phyloP scores from a whole-genome alignment of 1,140 invertebrate genomes.

The Oppia nitens region DNA sequence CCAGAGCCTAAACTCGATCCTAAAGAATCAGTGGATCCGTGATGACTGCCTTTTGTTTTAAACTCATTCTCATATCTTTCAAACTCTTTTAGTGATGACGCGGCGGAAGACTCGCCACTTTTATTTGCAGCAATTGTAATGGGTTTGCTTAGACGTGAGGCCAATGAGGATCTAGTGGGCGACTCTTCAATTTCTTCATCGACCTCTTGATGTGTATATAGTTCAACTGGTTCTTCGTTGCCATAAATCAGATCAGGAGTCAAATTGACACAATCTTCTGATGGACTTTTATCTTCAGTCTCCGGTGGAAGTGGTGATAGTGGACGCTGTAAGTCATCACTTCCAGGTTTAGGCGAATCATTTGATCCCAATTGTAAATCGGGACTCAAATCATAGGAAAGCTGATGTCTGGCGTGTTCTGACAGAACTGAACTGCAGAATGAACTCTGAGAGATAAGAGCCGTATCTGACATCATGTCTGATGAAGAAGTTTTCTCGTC shows the following conservation, averaged over 20 bases:
- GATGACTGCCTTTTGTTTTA: conserved; percentile 11
- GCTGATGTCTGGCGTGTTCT: conserved; percentile 8
- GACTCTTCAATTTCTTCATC: conserved; percentile 55
- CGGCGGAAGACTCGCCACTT: conserved; percentile 23
- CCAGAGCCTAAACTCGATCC: conserved; percentile 6
- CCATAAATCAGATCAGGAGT: neutral
- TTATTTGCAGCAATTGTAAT: neutral
- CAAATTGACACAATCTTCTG: neutral
- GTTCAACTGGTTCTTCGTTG: conserved; percentile 21
- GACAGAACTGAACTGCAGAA: neutral
- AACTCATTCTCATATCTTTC: conserved; percentile 32
- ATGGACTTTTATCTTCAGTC: neutral
- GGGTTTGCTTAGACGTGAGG: conserved; percentile 36
- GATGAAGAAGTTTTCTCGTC: conserved; percentile 15
- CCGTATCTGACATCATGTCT: neutral
- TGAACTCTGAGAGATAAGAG: conserved; percentile 3
- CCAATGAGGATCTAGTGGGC: conserved; percentile 57
- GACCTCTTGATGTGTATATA: conserved; percentile 32
- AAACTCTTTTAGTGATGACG: conserved; percentile 32
- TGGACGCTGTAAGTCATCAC: neutral
- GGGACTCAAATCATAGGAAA: conserved; percentile 12
- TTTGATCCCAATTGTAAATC: neutral
- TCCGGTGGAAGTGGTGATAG: conserved; percentile 3
- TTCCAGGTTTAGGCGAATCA: conserved; percentile 1
- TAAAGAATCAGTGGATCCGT: conserved; percentile 19